These are phyloP conservation scores for Hiodon tergisus DNA, from an alignment of 2,113 vertebrate genomes.

Conservation along the genomic window DNA sequence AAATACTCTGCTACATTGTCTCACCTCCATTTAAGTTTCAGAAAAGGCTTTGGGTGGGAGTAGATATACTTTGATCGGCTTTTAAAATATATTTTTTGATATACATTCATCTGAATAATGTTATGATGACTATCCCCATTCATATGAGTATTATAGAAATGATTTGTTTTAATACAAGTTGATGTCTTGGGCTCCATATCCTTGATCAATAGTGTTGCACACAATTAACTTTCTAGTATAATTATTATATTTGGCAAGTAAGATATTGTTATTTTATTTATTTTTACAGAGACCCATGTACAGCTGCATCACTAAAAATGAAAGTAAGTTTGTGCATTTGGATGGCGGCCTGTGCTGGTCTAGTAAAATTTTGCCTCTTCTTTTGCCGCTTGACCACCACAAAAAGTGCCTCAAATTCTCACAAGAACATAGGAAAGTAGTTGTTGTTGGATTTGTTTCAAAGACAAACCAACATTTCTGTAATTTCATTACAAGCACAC, in stretches of 20 bases:
- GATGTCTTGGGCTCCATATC: not conserved
- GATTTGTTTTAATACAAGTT: not conserved
- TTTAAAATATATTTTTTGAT: no score
- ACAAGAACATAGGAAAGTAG: no score
- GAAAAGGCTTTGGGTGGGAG: no score
- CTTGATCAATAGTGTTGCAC: no score
- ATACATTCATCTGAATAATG: not conserved
- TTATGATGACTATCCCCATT: not conserved
- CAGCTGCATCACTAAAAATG: conserved; percentile 99
- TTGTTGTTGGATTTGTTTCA: no score
- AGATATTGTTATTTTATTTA: conserved; percentile 40
- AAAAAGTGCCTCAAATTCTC: not conserved
- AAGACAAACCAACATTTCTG: no score
- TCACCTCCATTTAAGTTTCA: no score
- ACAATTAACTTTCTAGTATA: not conserved
- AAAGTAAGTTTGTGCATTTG: conserved; percentile 78
- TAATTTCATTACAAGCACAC: no score
- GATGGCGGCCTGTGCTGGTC: no score
- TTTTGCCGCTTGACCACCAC: not conserved
- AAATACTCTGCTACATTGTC: no score
- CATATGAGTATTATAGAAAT: not conserved
- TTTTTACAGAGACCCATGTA: conserved; percentile 87
- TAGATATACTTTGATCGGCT: no score
- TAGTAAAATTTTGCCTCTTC: not conserved
- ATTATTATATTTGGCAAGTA: not conserved